Evolutionary conservation across 2,113 vertebrate species (phyloP).

Genomic region (Antigone vipio): DNA sequence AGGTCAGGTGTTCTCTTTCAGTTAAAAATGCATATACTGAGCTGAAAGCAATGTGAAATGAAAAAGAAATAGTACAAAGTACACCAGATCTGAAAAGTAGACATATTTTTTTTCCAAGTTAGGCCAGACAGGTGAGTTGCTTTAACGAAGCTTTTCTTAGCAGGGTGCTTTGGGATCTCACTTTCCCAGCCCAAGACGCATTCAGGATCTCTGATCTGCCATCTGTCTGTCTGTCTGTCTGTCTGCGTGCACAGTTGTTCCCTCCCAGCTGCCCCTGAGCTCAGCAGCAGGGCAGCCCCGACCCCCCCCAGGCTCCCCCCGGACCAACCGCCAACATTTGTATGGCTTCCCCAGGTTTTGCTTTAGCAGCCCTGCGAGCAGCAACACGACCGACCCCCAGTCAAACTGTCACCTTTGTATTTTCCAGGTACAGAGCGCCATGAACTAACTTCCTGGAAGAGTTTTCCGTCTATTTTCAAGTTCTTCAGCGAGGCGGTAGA

Average conservation of each 20-base stretch:
- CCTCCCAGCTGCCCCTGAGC: not conserved
- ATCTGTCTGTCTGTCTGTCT: rapidly evolving
- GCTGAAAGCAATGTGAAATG: not conserved
- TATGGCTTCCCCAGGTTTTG: rapidly evolving
- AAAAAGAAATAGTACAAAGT: not conserved
- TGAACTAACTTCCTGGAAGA: conserved; percentile 96
- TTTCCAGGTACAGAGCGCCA: conserved; percentile 91
- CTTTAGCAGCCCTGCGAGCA: not conserved
- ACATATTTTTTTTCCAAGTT: not conserved
- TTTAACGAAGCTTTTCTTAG: not conserved
- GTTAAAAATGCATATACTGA: not conserved
- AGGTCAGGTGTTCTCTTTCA: not conserved
- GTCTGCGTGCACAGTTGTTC: not conserved
- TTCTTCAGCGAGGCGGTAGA: conserved; percentile 85
- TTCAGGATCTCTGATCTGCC: not conserved
- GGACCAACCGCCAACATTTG: not conserved
- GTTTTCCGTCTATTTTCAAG: conserved; percentile 90
- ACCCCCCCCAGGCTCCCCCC: not conserved
- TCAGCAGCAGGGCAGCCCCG: not conserved
- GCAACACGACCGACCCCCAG: not conserved
- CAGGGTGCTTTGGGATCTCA: not conserved
- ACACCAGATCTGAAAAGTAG: not conserved
- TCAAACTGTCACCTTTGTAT: not conserved
- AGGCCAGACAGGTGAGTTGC: not conserved
- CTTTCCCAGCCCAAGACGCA: rapidly evolving